Conservation (phyloP, 2,888 invertebrate species). For the Nephrotoma guestfalica region DNA sequence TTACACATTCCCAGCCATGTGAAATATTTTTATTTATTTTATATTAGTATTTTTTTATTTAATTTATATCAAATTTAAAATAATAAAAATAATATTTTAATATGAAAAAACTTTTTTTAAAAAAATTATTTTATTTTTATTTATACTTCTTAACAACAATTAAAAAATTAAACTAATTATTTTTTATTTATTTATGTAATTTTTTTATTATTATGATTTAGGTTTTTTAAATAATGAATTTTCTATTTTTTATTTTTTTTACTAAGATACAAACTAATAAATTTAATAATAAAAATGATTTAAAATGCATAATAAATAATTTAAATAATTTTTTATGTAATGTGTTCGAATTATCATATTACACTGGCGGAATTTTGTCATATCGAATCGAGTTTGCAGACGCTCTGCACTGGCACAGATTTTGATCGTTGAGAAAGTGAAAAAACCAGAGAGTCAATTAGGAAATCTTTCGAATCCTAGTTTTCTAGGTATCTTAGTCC, state of each 20-base stretch:
- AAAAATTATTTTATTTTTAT: background rate
- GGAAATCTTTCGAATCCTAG: too few relatives aligned
- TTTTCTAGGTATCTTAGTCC: too few relatives aligned
- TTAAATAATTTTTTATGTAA: background rate
- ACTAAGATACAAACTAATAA: background rate
- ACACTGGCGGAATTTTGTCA: background rate
- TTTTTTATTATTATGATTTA: background rate
- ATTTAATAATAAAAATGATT: background rate
- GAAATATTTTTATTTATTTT: background rate
- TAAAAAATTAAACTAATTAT: background rate
- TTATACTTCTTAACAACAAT: background rate
- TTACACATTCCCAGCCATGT: slow-evolving; percentile 4
- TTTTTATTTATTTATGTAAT: background rate
- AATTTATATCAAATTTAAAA: background rate
- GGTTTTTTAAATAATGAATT: background rate
- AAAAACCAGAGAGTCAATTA: too few relatives aligned
- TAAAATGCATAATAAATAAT: background rate
- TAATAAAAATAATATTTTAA: background rate
- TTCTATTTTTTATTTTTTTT: background rate
- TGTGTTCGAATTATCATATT: background rate
- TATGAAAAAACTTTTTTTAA: background rate
- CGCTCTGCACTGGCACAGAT: background rate
- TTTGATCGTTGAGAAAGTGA: background rate
- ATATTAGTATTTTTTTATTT: background rate
- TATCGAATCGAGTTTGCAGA: background rate